These are phyloP conservation scores for Sepiola atlantica DNA, from an alignment of 2,888 invertebrate genomes.

Conservation along the genomic window DNA sequence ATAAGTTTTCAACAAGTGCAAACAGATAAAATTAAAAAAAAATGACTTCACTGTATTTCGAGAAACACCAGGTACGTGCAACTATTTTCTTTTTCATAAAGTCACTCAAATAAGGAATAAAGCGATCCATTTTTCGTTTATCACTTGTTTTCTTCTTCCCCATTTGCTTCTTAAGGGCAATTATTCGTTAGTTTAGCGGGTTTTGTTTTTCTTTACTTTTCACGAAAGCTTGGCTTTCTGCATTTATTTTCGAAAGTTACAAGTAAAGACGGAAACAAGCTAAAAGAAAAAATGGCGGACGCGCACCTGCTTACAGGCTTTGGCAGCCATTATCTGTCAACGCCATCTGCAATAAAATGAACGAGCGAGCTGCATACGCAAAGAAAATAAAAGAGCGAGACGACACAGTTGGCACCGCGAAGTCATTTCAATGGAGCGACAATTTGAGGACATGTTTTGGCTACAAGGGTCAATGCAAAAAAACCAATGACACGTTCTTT, in stretches of 20 bases:
- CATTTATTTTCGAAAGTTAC: constrained; percentile 23
- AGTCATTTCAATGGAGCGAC: neutral
- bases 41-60: no score
- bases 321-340: neutral
- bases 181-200: neutral
- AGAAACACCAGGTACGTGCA: neutral
- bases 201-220: neutral
- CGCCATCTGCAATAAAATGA: constrained; percentile 32
- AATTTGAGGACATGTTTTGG: neutral
- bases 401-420: neutral
- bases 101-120: neutral
- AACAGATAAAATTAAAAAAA: no score
- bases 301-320: neutral
- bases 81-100: neutral
- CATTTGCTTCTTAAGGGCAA: neutral
- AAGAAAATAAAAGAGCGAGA: neutral
- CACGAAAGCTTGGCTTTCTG: neutral
- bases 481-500: neutral
- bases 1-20: no score
- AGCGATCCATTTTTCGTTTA: neutral
- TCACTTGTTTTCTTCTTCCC: neutral
- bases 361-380: neutral
- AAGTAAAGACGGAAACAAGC: neutral
- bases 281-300: neutral
- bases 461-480: neutral